Conservation (phyloP, 2,797 vertebrate species). For the Muscicapa comitata region DNA sequence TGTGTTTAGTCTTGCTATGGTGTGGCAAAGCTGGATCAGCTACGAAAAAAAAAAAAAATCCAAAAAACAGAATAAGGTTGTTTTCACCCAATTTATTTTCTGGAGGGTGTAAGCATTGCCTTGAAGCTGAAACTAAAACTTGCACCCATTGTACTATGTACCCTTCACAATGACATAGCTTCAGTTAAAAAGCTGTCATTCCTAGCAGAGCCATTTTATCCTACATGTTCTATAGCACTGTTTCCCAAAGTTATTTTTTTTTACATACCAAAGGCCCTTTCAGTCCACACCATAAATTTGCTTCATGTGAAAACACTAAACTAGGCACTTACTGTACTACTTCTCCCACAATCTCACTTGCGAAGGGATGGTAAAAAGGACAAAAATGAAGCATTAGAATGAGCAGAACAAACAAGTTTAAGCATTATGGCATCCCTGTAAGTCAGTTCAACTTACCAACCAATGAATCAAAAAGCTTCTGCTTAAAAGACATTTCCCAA, state of each 20-base stretch:
- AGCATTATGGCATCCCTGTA: not conserved
- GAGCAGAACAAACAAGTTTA: not conserved
- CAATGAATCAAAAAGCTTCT: not conserved
- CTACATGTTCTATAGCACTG: not conserved
- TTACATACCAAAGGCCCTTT: not conserved
- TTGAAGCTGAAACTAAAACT: not conserved
- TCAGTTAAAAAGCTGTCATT: not conserved
- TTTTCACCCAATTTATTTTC: not conserved
- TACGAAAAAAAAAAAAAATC: not conserved
- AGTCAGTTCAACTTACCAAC: not conserved
- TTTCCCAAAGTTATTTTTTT: not conserved
- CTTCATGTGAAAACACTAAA: not conserved
- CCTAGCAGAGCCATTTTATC: not conserved
- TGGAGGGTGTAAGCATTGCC: not conserved
- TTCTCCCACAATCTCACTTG: not conserved
- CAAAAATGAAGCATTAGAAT: not conserved
- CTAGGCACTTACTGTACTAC: not conserved
- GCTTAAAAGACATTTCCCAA: not conserved
- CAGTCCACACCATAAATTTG: not conserved
- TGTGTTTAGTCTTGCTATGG: not conserved
- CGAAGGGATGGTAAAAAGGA: not conserved
- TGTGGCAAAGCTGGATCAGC: not conserved
- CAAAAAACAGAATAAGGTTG: not conserved
- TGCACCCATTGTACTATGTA: not conserved
- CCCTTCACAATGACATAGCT: not conserved